A percentile compares a stretch with the other conserved stretches of the same genome.
These are phyloP conservation scores for Drosophila algonquin DNA, from an alignment of 2,888 invertebrate species.

Conservation along the genomic window DNA sequence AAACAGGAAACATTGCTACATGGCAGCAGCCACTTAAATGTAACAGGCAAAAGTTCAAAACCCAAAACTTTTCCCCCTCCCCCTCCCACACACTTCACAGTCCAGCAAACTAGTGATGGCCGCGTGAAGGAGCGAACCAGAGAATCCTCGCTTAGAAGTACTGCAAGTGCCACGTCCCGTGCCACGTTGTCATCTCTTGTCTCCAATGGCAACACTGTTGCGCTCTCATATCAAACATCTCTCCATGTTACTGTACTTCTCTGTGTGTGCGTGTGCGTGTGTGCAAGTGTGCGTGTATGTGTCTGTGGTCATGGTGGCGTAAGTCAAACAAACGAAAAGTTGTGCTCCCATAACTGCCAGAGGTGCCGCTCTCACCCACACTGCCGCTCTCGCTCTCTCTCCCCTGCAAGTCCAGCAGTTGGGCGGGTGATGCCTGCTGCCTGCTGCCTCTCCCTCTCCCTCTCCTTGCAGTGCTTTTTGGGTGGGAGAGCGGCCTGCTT, in stretches of 20 bases:
- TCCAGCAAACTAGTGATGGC: constrained; percentile 12
- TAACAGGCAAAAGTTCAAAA: constrained; percentile 73
- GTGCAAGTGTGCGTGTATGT: constrained; percentile 5
- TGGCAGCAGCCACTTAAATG: constrained; percentile 64
- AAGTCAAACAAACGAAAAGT: constrained; percentile 47
- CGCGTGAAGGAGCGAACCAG: not conserved
- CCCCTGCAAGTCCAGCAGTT: not conserved
- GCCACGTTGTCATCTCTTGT: not conserved
- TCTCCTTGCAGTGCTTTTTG: not conserved
- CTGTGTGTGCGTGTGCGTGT: not conserved
- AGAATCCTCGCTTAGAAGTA: not conserved
- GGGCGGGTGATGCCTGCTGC: not conserved
- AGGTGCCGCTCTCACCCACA: constrained; percentile 7
- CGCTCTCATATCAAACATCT: constrained; percentile 26
- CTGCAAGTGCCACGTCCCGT: not conserved
- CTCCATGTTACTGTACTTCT: constrained; percentile 24
- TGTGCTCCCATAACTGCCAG: constrained; percentile 15
- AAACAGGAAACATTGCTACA: constrained; percentile 60
- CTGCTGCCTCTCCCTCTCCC: not conserved
- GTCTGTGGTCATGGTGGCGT: constrained; percentile 40
- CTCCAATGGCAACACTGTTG: constrained; percentile 34
- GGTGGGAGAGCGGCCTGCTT: not conserved
- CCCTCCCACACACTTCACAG: constrained; percentile 35
- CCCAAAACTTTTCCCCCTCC: constrained; percentile 58
- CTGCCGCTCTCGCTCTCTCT: not conserved